These are phyloP conservation scores for Phorcus lineatus DNA, from an alignment of 2,888 invertebrate genomes.

Conservation along the genomic window DNA sequence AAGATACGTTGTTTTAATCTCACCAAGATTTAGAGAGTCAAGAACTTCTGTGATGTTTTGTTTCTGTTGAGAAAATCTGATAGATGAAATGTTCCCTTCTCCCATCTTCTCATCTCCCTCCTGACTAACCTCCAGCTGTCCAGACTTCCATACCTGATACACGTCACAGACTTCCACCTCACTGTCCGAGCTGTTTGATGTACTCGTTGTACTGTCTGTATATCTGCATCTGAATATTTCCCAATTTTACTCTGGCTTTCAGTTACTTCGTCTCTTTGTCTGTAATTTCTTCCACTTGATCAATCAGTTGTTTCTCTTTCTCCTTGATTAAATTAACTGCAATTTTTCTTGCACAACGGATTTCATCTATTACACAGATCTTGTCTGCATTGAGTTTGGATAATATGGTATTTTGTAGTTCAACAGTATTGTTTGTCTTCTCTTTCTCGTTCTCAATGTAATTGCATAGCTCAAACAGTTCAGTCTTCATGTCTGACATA, in stretches of 20 bases:
- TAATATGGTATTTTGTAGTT: background rate
- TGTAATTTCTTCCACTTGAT: background rate
- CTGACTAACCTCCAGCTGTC: background rate
- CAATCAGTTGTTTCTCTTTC: background rate
- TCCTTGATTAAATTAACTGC: background rate
- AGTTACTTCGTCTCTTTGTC: background rate
- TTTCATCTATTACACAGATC: background rate
- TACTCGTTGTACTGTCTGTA: background rate
- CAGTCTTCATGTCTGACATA: background rate
- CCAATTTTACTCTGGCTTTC: background rate
- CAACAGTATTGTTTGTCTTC: background rate
- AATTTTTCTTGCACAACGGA: background rate
- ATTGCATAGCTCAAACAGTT: background rate
- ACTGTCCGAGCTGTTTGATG: background rate
- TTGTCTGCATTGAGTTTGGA: background rate
- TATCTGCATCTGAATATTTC: background rate
- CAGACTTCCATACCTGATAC: background rate
- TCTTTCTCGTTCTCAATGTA: background rate
- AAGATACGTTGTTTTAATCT: background rate
- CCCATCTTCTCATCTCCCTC: background rate
- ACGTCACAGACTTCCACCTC: background rate
- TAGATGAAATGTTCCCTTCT: background rate
- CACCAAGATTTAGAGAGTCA: background rate
- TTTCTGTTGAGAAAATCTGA: background rate
- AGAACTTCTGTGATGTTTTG: background rate